Base-by-base conservation (phyloP, 2,888 invertebrate species). In the Hyposoter didymator region DNA sequence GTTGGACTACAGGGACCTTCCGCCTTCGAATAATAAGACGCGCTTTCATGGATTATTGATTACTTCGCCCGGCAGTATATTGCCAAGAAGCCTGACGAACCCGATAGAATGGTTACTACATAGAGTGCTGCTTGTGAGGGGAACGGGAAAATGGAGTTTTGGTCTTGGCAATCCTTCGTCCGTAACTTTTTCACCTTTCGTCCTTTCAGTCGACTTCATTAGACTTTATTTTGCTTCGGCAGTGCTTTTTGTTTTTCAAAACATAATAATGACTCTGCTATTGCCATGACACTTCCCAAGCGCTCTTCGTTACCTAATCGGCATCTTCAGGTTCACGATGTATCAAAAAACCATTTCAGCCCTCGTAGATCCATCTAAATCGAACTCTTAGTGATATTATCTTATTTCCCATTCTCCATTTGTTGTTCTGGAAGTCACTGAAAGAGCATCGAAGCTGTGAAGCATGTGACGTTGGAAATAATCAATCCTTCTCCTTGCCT, bases 41-140 rank as follows among this genome's bases (percentile, higher is more conserved):
- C 89, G 87, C 87, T 90, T 91, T 89, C 89, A 88, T 87, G 87
- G 88, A 90, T 90, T 91, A 92, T 91, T 89, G 91, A 92, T 92
- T 90, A 89, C 89, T 90, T 89, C 85, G 28, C 28, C 88, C 62
- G 67, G 67, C 75, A 43, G 70, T 85, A 55, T 55, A 80, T 64
- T 78, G 75, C 69, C 62, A 32, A 64, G 39, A 70, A 69, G 69
- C 43, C 74, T 72, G 70, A 72, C 76, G 76, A 73, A 66, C 62
- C 64, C 69, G 47, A 78, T 75, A 66, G 66, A 84, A 45, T 43
- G 74, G n/a, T 66, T 52, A 28, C 66, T 55, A 43, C 79, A 69
- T 78, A 69, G 67, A 69, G 74, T 52, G 45, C 69, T 62, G 28
- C 45, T 74, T 49, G 76, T 78, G 75, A 85, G 78, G 62, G 76